Percentiles rank a stretch among this genome's conserved stretches.
These are phyloP conservation scores for Julus scanicus DNA, from an alignment of 2,888 invertebrate genomes.

Conservation along the genomic window DNA sequence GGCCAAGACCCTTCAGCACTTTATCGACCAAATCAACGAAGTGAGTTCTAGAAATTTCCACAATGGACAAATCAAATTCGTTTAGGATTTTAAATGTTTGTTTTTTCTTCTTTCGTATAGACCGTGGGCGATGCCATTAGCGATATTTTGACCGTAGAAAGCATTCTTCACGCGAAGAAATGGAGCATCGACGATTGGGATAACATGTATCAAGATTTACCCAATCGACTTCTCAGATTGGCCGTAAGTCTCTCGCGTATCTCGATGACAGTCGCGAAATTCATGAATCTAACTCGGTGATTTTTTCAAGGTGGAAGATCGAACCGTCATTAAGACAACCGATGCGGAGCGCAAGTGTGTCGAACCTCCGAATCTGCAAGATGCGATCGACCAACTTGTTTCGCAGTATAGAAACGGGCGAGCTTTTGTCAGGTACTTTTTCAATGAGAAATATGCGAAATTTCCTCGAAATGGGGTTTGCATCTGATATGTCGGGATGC, in stretches of 20 bases:
- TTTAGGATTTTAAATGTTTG: too few relatives aligned
- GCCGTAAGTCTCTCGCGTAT: conserved; percentile 72
- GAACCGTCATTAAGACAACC: conserved; percentile 84
- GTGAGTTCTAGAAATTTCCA: conserved; percentile 60
- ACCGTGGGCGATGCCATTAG: conserved; percentile 97
- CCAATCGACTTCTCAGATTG: conserved; percentile 88
- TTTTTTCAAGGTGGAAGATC: conserved; percentile 74
- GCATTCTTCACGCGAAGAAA: conserved; percentile 83
- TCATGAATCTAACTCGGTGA: background rate
- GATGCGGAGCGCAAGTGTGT: conserved; percentile 87
- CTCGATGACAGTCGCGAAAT: too few relatives aligned
- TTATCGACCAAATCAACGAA: conserved; percentile 91
- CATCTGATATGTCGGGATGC: too few relatives aligned
- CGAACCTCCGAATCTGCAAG: conserved; percentile 85
- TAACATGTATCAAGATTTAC: conserved; percentile 83
- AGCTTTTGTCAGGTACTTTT: conserved; percentile 81
- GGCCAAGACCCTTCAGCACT: conserved; percentile 74
- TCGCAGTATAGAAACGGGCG: conserved; percentile 77
- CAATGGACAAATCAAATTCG: too few relatives aligned
- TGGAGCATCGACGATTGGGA: conserved; percentile 86
- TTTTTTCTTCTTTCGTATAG: conserved; percentile 56
- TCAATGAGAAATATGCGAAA: too few relatives aligned
- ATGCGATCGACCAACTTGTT: conserved; percentile 79
- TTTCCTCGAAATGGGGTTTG: too few relatives aligned
- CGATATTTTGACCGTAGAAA: conserved; percentile 93